phyloP scores from a whole-genome alignment of 1,140 invertebrate species.

The Neodiprion lecontei region DNA sequence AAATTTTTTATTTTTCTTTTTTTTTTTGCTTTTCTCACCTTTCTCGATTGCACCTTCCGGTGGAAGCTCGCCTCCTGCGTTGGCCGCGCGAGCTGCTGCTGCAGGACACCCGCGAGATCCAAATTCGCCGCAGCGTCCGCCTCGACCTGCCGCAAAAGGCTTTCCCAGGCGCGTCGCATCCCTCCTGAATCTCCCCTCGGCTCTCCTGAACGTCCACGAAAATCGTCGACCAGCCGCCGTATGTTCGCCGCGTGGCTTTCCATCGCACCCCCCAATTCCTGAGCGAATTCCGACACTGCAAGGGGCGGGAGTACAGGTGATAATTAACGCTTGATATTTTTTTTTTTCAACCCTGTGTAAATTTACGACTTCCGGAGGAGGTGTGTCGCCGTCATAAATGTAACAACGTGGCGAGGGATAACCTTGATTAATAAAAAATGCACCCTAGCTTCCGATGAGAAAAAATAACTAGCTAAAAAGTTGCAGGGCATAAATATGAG shows the following conservation, averaged over 20 bases:
- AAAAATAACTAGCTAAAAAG: no score
- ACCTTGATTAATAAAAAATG: no score
- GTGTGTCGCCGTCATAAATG: neutral
- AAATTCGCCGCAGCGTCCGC: constrained; percentile 89
- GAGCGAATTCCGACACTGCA: constrained; percentile 94
- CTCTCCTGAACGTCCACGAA: constrained; percentile 85
- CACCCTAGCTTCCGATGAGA: no score
- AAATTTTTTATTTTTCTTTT: neutral
- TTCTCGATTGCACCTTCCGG: constrained; percentile 91
- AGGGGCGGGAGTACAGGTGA: constrained; percentile 49
- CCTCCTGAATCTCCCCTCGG: constrained; percentile 85
- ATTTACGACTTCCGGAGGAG: constrained; percentile 34
- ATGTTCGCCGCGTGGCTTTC: constrained; percentile 92
- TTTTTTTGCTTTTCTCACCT: constrained; percentile 56
- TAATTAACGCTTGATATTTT: constrained; percentile 13
- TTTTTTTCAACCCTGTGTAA: constrained; percentile 36
- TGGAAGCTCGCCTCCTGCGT: constrained; percentile 90
- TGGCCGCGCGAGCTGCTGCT: constrained; percentile 83
- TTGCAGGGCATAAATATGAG: no score
- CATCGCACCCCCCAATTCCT: constrained; percentile 88
- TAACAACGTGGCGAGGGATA: neutral
- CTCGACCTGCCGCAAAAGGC: constrained; percentile 90
- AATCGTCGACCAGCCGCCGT: constrained; percentile 86
- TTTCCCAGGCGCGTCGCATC: constrained; percentile 92
- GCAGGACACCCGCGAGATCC: constrained; percentile 84